Percentiles rank a stretch among this genome's conserved stretches.
Evolutionary conservation across 1,140 invertebrate species (phyloP).

Genomic region (Aphelenchoides besseyi): DNA sequence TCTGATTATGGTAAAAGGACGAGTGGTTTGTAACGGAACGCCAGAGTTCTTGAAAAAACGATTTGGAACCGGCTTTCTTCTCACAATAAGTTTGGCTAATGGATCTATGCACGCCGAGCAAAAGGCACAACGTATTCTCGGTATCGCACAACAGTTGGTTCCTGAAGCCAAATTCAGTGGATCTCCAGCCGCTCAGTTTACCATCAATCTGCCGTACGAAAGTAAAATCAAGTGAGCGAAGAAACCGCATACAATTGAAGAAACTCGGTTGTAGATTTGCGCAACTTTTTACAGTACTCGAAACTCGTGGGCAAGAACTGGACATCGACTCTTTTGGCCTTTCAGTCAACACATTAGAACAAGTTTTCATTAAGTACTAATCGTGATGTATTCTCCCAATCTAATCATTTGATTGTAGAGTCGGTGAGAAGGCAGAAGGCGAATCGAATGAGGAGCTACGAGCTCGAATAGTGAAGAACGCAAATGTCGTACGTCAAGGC

Average conservation of each 20-base stretch:
- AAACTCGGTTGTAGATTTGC: neutral
- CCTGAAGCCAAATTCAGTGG: conserved; percentile 18
- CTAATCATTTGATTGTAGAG: neutral
- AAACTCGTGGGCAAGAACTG: conserved; percentile 3
- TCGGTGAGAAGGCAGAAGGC: conserved; percentile 11
- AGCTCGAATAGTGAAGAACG: conserved; percentile 5
- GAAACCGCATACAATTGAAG: neutral
- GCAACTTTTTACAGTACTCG: conserved; percentile 17
- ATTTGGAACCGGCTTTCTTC: conserved; percentile 32
- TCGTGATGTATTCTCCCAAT: neutral
- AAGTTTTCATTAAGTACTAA: conserved; percentile 30
- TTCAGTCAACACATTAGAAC: conserved; percentile 21
- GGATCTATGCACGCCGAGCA: neutral
- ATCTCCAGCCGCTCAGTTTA: conserved; percentile 16
- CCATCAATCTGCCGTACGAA: conserved; percentile 18
- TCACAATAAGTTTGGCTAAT: conserved; percentile 11
- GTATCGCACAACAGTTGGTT: neutral
- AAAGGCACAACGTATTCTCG: neutral
- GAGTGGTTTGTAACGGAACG: conserved; percentile 69
- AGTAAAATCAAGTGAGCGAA: neutral
- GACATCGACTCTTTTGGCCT: conserved; percentile 24
- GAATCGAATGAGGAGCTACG: neutral
- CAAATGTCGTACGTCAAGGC: neutral
- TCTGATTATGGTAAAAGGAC: conserved; percentile 68
- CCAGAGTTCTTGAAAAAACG: conserved; percentile 69